Conservation (phyloP, 92 coral and sea anemone species). For the Hydrozoanthus gracilis region DNA sequence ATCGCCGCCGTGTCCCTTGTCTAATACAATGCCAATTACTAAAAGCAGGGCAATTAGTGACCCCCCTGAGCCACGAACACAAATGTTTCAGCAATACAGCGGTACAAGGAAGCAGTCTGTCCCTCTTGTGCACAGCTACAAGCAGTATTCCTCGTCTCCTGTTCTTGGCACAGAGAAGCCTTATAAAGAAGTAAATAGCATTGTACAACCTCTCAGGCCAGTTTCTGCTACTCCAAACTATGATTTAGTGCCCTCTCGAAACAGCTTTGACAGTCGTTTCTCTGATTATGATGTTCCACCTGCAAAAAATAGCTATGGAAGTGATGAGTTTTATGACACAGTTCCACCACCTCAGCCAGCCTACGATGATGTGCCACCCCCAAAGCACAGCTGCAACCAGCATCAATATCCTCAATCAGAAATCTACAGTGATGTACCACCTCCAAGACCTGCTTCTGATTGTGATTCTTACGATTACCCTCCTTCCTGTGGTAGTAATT, state of each 20-base stretch:
- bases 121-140: slow-evolving; percentile 30
- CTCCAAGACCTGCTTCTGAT: slow-evolving; percentile 41
- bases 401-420: not conserved
- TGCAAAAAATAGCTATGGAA: slow-evolving; percentile 32
- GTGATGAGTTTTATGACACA: slow-evolving; percentile 62
- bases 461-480: slow-evolving; percentile 58
- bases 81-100: not conserved
- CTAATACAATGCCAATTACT: slow-evolving; percentile 48
- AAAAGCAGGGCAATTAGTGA: slow-evolving; percentile 35
- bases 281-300: slow-evolving; percentile 73
- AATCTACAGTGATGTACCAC: slow-evolving; percentile 56
- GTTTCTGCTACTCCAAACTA: slow-evolving; percentile 48
- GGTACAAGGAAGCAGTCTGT: slow-evolving; percentile 43
- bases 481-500: slow-evolving; percentile 3
- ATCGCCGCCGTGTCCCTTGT: slow-evolving; percentile 60
- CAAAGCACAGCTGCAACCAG: slow-evolving; percentile 7
- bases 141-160: slow-evolving; percentile 40
- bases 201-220: slow-evolving; percentile 65
- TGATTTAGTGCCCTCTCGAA: slow-evolving; percentile 63
- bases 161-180: slow-evolving; percentile 4
- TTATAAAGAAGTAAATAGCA: not conserved
- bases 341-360: slow-evolving; percentile 69
- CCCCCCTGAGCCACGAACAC: slow-evolving; percentile 31
- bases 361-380: slow-evolving; percentile 57
- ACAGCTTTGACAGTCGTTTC: slow-evolving; percentile 15